Base-by-base conservation (phyloP, 2,888 invertebrate species). In the Meteorus colon region DNA sequence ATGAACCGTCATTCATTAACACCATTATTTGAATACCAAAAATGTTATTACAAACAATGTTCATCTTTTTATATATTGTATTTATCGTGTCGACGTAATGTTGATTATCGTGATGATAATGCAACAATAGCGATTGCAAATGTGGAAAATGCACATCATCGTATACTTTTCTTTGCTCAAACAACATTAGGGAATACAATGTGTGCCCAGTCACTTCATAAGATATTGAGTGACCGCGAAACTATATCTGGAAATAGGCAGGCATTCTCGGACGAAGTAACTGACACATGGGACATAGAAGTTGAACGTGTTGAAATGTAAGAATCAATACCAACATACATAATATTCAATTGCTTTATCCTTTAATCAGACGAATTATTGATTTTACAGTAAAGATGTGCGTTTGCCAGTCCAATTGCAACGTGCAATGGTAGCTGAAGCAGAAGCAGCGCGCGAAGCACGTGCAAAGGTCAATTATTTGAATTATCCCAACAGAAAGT, bases 41-140 rank as follows among this genome's bases (percentile, higher is more conserved):
- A 24, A 24, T 24, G 24, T 24, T 24, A 24, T 24, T 24, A 24
- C 24, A 24, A 24, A 24, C 24, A 24, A 24, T 24, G 24, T 24
- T 24, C 24, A 24, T 24, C 24, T 24, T 24, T 24, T 24, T 24
- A 24, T 24, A 24, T 24, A 24, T 24, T 24, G 1, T 24, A 24
- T 24, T 24, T 1, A 24, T 24, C 24, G 24, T 1, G 98, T 99
- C 55, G 98, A 98, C 89, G 98, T 98, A 27, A 97, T 97, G 96
- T 97, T 10, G 97, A 97, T 90, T 97, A 97, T 90, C 94, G 97
- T 62, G 97, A 99, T 48, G 96, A 96, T 85, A 98, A 98, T 90
- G 98, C 99, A 16, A 98, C 98, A 0, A 96, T 98, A 79, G 98
- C 98, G 63, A 97, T 98, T 81, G 97, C 98, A 65, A 99, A 99